Conservation (phyloP, 2,888 invertebrate genomes). For the Euplagia quadripunctaria region DNA sequence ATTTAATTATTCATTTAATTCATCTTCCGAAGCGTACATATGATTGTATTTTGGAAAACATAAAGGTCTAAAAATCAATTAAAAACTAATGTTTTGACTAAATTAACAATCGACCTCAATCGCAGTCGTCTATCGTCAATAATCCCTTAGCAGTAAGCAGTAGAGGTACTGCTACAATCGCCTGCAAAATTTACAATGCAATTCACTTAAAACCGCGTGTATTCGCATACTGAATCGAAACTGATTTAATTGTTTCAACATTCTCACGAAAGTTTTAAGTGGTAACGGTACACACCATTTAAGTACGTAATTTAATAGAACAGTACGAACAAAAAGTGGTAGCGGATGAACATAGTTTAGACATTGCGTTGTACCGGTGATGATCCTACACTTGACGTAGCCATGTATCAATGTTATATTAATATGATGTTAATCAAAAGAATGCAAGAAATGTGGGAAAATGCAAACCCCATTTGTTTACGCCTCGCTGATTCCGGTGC, state of each 20-base stretch:
- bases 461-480: constrained; percentile 1
- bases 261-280: constrained; percentile 68
- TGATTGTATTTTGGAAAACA: not conserved
- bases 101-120: constrained; percentile 10
- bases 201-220: constrained; percentile 50
- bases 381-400: constrained; percentile 47
- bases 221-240: constrained; percentile 54
- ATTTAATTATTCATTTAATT: not conserved
- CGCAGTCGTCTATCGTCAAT: constrained; percentile 18
- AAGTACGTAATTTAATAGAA: constrained; percentile 49
- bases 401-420: not conserved
- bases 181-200: constrained; percentile 51
- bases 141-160: constrained; percentile 38
- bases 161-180: constrained; percentile 22
- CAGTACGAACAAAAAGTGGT: constrained; percentile 57
- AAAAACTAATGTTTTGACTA: not conserved
- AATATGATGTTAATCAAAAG: constrained; percentile 3
- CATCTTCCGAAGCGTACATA: not conserved
- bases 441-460: constrained; percentile 10
- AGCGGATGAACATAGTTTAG: constrained; percentile 65
- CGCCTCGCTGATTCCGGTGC: not conserved
- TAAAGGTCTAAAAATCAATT: not conserved
- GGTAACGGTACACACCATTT: constrained; percentile 64
- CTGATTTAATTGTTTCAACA: constrained; percentile 54
- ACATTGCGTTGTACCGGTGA: constrained; percentile 63